A percentile compares a stretch with the other conserved stretches of the same genome.
These are phyloP conservation scores for Nymphalis c-album DNA, from an alignment of 2,888 invertebrate species.

Conservation along the genomic window DNA sequence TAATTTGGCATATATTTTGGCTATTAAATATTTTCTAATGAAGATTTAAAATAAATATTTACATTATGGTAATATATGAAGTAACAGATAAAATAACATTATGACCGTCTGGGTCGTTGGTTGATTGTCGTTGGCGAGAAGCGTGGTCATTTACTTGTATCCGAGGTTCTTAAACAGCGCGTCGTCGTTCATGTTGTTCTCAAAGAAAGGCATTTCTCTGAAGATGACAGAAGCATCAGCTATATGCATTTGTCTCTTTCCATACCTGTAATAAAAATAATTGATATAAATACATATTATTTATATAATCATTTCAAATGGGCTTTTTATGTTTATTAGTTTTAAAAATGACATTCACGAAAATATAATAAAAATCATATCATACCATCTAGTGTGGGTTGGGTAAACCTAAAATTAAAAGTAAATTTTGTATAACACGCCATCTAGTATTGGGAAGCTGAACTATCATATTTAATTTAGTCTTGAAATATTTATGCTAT, in stretches of 20 bases:
- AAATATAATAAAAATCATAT: too few species aligned
- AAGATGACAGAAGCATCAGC: constrained; percentile 73
- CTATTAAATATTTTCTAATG: neutral
- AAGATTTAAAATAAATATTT: constrained; percentile 18
- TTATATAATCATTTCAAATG: neutral
- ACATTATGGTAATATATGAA: constrained; percentile 1
- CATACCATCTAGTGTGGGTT: too few species aligned
- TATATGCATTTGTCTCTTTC: constrained; percentile 75
- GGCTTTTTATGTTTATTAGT: too few species aligned
- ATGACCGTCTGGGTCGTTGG: constrained; percentile 13
- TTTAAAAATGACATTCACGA: too few species aligned
- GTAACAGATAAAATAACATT: constrained; percentile 8
- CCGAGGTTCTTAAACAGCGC: constrained; percentile 63
- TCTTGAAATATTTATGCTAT: neutral
- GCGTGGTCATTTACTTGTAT: constrained; percentile 53
- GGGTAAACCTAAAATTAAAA: too few species aligned
- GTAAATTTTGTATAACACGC: neutral
- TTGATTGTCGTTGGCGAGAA: constrained; percentile 3
- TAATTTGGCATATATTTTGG: constrained; percentile 24
- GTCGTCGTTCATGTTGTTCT: constrained; percentile 60
- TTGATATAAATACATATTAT: neutral
- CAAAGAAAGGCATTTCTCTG: constrained; percentile 68
- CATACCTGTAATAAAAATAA: constrained; percentile 62
- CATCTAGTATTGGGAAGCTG: neutral
- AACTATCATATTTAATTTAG: neutral